These are phyloP conservation scores for Bugulina stolonifera DNA, from an alignment of 2,888 invertebrate genomes.

Conservation along the genomic window DNA sequence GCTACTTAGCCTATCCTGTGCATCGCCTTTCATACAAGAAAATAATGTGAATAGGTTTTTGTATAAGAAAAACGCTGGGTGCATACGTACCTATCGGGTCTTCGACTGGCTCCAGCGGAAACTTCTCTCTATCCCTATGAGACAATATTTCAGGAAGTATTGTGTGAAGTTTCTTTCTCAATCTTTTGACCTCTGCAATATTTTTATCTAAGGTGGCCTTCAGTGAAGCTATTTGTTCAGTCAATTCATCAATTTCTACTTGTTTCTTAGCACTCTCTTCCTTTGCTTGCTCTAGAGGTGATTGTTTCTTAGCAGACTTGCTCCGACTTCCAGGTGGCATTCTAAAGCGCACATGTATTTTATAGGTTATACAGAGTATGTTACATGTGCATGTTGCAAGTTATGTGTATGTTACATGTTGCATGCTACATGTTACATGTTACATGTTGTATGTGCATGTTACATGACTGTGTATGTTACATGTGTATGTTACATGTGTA, in stretches of 20 bases:
- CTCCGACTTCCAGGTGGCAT: constrained; percentile 19
- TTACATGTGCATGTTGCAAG: too few species aligned
- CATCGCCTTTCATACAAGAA: too few species aligned
- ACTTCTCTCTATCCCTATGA: constrained; percentile 16
- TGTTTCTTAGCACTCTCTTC: constrained; percentile 16
- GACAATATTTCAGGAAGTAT: constrained; percentile 12
- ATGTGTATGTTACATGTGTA: too few species aligned
- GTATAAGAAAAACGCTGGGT: too few species aligned
- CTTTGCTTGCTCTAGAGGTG: constrained; percentile 9
- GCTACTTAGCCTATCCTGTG: too few species aligned
- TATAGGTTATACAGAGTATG: too few species aligned
- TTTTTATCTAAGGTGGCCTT: neutral
- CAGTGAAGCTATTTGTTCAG: neutral
- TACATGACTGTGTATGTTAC: too few species aligned
- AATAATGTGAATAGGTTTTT: too few species aligned
- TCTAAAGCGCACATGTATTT: too few species aligned
- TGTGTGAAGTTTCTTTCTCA: constrained; percentile 18
- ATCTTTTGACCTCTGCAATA: neutral
- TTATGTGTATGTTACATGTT: too few species aligned
- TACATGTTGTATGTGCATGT: too few species aligned
- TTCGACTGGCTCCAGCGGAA: constrained; percentile 9
- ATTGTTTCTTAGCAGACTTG: constrained; percentile 19
- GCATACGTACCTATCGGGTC: constrained; percentile 19
- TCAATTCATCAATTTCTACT: neutral
- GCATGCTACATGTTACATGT: too few species aligned